A percentile compares a stretch with the other conserved stretches of the same genome.
phyloP scores from a whole-genome alignment of 1,140 invertebrate species.

The Aphis gossypii region DNA sequence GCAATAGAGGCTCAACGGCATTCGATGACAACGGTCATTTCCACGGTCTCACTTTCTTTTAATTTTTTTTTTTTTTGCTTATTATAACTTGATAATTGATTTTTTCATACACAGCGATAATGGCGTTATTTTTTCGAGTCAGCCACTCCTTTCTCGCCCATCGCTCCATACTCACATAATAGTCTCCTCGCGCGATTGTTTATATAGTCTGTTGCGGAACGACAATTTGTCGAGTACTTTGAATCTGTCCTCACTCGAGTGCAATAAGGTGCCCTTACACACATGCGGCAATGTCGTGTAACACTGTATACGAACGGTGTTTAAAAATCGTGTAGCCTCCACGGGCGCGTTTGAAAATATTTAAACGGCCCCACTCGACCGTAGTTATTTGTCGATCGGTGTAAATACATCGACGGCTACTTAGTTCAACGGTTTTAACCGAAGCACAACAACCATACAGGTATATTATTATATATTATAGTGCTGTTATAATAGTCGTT shows the following conservation, averaged over 20 bases:
- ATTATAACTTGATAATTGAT: not conserved
- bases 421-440: not conserved
- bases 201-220: not conserved
- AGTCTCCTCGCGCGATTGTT: not conserved
- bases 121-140: not conserved
- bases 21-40: not conserved
- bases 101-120: not conserved
- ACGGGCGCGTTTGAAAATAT: not conserved
- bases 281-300: not conserved
- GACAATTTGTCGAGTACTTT: not conserved
- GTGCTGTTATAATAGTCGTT: not conserved
- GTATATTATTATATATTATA: not conserved
- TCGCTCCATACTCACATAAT: not conserved
- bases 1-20: not conserved
- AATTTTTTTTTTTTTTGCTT: not conserved
- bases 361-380: not conserved
- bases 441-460: not conserved
- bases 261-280: not conserved
- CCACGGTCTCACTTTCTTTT: not conserved
- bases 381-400: not conserved
- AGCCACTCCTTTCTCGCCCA: not conserved
- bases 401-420: not conserved
- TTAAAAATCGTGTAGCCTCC: not conserved
- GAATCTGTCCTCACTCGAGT: not conserved
- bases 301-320: not conserved